These are phyloP conservation scores for Nematopogon swammerdamellus DNA, from an alignment of 2,888 invertebrate genomes.

Conservation along the genomic window DNA sequence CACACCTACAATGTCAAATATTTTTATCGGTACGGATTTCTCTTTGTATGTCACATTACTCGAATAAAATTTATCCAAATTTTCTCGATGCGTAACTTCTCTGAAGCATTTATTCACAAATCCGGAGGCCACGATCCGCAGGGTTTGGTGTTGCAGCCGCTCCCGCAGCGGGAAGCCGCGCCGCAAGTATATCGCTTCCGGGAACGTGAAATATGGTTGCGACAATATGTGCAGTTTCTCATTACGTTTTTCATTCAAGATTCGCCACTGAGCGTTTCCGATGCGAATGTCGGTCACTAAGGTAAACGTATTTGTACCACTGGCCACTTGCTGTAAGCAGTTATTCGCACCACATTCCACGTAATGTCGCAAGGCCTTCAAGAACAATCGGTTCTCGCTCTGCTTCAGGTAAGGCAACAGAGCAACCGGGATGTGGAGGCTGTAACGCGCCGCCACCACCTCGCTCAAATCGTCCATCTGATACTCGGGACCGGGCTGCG, in stretches of 20 bases:
- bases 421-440: neutral
- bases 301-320: neutral
- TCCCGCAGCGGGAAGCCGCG: neutral
- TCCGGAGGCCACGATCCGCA: neutral
- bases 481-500: neutral
- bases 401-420: neutral
- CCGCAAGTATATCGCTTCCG: neutral
- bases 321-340: neutral
- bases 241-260: neutral
- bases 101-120: neutral
- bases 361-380: neutral
- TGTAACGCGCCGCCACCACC: neutral
- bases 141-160: neutral
- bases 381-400: neutral
- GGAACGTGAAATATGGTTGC: neutral
- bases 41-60: neutral
- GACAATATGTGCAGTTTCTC: neutral
- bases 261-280: neutral
- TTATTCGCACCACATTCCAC: neutral
- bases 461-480: neutral
- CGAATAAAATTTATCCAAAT: neutral
- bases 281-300: neutral
- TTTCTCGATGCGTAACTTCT: neutral
- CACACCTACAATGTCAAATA: no score
- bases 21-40: neutral